phyloP scores from a whole-genome alignment of 2,888 invertebrate species.

The Crioceris asparagi region DNA sequence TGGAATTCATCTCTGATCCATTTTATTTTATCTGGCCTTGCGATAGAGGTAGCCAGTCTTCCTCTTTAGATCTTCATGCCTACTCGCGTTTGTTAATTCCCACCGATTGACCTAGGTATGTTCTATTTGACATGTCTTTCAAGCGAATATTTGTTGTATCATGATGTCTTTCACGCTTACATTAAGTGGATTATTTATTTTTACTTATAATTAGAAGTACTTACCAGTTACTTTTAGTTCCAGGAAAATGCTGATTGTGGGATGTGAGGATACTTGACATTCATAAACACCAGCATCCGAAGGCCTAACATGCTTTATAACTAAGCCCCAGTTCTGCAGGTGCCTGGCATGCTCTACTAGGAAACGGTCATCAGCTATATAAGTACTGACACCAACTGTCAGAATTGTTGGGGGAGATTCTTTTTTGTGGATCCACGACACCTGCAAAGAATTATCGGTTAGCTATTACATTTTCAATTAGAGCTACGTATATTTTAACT shows the following conservation, averaged over 20 bases:
- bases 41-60: too few species aligned
- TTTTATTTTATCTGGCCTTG: too few species aligned
- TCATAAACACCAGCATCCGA: conserved; percentile 64
- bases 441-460: conserved; percentile 40
- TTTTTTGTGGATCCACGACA: conserved; percentile 59
- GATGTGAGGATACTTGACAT: conserved; percentile 73
- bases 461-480: too few species aligned
- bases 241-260: conserved; percentile 62
- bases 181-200: too few species aligned
- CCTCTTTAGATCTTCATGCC: too few species aligned
- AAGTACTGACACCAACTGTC: conserved; percentile 55
- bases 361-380: conserved; percentile 55
- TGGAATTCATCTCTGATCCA: too few species aligned
- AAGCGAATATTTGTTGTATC: too few species aligned
- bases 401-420: conserved; percentile 47
- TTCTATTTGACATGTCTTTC: too few species aligned
- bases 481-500: too few species aligned
- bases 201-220: too few species aligned
- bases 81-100: neutral
- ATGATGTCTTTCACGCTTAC: too few species aligned
- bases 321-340: conserved; percentile 51
- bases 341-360: conserved; percentile 52
- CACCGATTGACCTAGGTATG: neutral
- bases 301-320: conserved; percentile 57
- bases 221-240: conserved; percentile 65